Evolutionary conservation across 37 sponge, comb jelly and placozoan genomes (phyloP).

Genomic region (Ianthella basta): DNA sequence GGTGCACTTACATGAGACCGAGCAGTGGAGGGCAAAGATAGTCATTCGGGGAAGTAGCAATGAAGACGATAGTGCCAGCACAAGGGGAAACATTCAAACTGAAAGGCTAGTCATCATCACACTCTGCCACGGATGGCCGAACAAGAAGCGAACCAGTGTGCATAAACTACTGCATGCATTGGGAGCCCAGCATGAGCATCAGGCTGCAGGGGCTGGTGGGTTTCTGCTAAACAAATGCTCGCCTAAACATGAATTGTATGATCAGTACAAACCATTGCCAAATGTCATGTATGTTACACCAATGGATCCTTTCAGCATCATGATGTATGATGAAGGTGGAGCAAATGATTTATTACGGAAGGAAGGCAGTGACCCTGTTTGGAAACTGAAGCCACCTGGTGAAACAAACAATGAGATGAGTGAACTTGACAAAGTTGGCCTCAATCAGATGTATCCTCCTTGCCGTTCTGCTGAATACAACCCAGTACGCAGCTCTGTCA

Average conservation of each 20-base stretch:
- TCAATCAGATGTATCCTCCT: conserved; percentile 24
- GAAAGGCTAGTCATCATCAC: no score
- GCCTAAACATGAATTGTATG: background rate
- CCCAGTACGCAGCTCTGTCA: conserved; percentile 25
- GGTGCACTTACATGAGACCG: no score
- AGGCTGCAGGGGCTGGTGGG: background rate
- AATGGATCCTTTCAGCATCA: conserved; percentile 26
- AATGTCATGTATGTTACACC: background rate
- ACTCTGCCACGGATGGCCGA: background rate
- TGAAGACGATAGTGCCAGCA: no score
- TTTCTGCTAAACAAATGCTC: background rate
- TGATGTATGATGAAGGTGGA: conserved; percentile 13
- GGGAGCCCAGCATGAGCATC: background rate
- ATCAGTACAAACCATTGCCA: background rate
- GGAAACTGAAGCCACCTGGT: background rate
- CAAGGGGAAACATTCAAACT: no score
- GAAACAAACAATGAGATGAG: background rate
- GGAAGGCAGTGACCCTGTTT: background rate
- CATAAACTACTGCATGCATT: conserved; percentile 15
- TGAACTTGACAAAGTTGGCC: conserved; percentile 33
- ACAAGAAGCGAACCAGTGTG: conserved; percentile 1
- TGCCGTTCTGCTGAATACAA: conserved; percentile 40
- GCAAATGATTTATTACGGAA: background rate
- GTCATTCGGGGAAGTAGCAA: no score
- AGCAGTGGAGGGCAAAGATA: no score